phyloP scores from a whole-genome alignment of 1,140 invertebrate genomes.

The Apis mellifera region DNA sequence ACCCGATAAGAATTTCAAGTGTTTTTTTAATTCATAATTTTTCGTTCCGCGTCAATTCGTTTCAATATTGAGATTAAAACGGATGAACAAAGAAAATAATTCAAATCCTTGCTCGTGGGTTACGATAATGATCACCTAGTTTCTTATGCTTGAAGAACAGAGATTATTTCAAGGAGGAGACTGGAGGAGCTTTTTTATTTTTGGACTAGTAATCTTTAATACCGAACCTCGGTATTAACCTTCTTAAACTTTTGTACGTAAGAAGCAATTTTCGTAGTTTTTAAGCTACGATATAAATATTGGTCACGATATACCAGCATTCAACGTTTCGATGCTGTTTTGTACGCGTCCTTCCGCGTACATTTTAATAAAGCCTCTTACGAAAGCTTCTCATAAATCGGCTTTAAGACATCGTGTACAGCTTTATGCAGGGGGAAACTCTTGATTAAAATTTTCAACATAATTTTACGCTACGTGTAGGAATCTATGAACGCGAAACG shows the following conservation, averaged over 20 bases:
- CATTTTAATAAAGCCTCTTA: conserved; percentile 1
- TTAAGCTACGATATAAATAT: not conserved
- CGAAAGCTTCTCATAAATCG: not conserved
- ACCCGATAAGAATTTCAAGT: conserved; percentile 28
- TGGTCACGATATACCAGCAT: not conserved
- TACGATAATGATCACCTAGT: too few species aligned
- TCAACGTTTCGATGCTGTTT: not conserved
- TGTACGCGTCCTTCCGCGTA: not conserved
- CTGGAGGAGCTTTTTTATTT: too few species aligned
- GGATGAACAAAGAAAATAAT: not conserved
- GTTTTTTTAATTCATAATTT: conserved; percentile 36
- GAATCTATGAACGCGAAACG: not conserved
- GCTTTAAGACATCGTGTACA: not conserved
- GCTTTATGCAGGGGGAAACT: not conserved
- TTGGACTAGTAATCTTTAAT: too few species aligned
- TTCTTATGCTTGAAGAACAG: too few species aligned
- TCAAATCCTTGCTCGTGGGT: not conserved
- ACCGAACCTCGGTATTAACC: too few species aligned
- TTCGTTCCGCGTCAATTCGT: not conserved
- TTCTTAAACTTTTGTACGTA: too few species aligned
- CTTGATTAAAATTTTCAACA: not conserved
- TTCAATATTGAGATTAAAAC: not conserved
- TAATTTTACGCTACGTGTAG: not conserved
- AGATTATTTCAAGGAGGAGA: too few species aligned
- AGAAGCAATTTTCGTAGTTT: not conserved